These are phyloP conservation scores for Cheilosia vernalis DNA, from an alignment of 2,888 invertebrate genomes.

Conservation along the genomic window DNA sequence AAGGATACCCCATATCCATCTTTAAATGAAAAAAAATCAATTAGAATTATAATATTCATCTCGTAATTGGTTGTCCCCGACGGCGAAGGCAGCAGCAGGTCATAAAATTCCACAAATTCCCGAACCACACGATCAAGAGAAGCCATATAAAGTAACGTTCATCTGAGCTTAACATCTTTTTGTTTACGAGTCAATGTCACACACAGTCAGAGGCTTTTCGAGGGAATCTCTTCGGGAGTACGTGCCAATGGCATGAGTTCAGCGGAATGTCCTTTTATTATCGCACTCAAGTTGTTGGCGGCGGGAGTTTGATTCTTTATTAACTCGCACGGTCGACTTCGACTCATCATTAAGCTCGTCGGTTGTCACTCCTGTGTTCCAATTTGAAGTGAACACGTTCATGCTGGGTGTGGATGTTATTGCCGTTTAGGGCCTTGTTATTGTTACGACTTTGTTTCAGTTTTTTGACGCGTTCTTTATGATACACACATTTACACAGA, in stretches of 20 bases:
- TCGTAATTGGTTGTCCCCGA: slow-evolving; percentile 57
- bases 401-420: slow-evolving; percentile 57
- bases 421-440: slow-evolving; percentile 48
- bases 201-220: slow-evolving; percentile 38
- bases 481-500: background rate
- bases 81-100: slow-evolving; percentile 6
- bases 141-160: slow-evolving; percentile 9
- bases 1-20: slow-evolving; percentile 11
- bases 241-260: slow-evolving; percentile 62
- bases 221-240: slow-evolving; percentile 41
- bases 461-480: slow-evolving; percentile 20
- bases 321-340: slow-evolving; percentile 28
- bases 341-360: slow-evolving; percentile 13
- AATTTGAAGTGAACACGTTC: slow-evolving; percentile 57
- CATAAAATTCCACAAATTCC: slow-evolving; percentile 72
- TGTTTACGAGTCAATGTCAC: slow-evolving; percentile 57
- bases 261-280: slow-evolving; percentile 60
- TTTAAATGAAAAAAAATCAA: slow-evolving; percentile 37
- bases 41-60: slow-evolving; percentile 60
- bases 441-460: slow-evolving; percentile 27
- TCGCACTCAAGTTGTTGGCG: background rate
- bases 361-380: slow-evolving; percentile 21
- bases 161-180: slow-evolving; percentile 42
- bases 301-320: slow-evolving; percentile 7
- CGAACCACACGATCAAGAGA: slow-evolving; percentile 9